Evolutionary conservation across 2,113 vertebrate species (phyloP).

Genomic region (Lathamus discolor): DNA sequence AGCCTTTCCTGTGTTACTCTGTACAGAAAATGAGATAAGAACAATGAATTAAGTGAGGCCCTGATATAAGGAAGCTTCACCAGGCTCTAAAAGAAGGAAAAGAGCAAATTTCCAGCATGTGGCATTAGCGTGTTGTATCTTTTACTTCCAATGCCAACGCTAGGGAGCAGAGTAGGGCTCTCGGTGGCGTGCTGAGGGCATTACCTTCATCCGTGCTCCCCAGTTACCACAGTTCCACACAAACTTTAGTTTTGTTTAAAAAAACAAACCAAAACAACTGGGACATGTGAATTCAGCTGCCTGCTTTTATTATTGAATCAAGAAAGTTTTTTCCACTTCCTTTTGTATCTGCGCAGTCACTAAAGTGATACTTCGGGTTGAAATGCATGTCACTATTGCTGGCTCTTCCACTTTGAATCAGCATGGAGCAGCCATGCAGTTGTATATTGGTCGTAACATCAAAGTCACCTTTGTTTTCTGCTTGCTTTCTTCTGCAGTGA

Average conservation of each 20-base stretch:
- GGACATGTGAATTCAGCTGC: background rate
- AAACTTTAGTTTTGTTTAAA: background rate
- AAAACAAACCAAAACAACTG: background rate
- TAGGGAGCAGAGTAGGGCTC: slow-evolving; percentile 43
- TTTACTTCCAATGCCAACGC: background rate
- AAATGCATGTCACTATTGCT: background rate
- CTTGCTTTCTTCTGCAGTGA: background rate
- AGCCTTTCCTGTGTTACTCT: background rate
- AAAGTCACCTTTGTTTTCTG: background rate
- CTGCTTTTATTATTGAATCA: background rate
- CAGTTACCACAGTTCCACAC: background rate
- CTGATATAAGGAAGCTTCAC: background rate
- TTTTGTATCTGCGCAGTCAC: background rate
- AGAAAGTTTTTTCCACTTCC: background rate
- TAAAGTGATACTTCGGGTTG: background rate
- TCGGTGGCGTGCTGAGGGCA: background rate
- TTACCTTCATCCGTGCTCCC: background rate
- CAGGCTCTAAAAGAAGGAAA: background rate
- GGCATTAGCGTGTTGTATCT: background rate
- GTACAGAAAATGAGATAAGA: background rate
- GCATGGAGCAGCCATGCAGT: background rate
- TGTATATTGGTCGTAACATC: background rate
- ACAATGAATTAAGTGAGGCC: background rate
- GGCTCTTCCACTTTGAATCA: background rate
- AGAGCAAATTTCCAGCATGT: background rate